Percentiles rank a stretch among this genome's conserved stretches.
These are phyloP conservation scores for Dromiciops gliroides DNA, from an alignment of 2,113 vertebrate genomes.

Conservation along the genomic window DNA sequence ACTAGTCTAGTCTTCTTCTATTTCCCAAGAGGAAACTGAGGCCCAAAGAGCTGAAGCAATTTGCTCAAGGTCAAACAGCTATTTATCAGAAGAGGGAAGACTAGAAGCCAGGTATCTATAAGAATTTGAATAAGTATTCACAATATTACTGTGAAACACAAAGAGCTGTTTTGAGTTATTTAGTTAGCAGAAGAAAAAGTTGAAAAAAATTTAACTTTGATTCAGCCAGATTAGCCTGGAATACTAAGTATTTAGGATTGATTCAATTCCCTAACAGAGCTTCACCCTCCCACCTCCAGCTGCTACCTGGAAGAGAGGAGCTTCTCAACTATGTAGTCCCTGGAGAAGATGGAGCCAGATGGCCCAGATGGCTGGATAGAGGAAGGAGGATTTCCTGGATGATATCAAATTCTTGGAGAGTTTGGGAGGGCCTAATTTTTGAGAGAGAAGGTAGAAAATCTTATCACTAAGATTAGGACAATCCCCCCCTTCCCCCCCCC, in stretches of 20 bases:
- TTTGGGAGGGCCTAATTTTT: neutral
- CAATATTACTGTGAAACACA: neutral
- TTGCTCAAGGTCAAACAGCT: too few species aligned
- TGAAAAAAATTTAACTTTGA: neutral
- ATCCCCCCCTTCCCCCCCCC: too few species aligned
- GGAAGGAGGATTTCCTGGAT: neutral
- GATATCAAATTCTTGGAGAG: neutral
- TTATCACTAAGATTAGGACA: neutral
- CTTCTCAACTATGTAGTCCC: neutral
- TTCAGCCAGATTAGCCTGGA: neutral
- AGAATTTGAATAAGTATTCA: neutral
- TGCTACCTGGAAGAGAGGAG: neutral
- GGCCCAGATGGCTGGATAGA: neutral
- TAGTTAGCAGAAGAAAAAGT: neutral
- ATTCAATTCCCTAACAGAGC: neutral
- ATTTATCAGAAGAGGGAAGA: neutral
- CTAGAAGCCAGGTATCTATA: neutral
- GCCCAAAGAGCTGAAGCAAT: too few species aligned
- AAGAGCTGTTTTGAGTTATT: neutral
- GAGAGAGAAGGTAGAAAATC: neutral
- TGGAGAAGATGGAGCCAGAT: neutral
- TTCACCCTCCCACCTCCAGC: neutral
- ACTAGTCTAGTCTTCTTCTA: neutral
- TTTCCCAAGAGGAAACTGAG: neutral
- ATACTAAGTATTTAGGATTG: neutral